Evolutionary conservation across 1,140 invertebrate species (phyloP).

Genomic region (Eueides isabella): DNA sequence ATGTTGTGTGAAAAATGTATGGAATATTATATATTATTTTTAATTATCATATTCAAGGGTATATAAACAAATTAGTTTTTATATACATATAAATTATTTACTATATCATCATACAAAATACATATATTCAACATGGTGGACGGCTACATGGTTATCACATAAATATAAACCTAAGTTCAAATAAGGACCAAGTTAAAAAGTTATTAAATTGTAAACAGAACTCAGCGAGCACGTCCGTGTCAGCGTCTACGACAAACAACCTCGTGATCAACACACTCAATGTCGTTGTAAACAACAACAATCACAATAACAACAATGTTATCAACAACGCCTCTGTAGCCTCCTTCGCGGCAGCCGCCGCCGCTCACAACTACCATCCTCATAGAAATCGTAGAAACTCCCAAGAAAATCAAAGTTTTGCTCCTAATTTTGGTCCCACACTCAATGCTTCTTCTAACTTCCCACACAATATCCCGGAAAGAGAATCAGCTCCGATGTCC

Average conservation of each 20-base stretch:
- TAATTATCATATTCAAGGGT: not conserved
- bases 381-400: conserved; percentile 77
- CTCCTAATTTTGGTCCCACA: conserved; percentile 73
- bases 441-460: conserved; percentile 75
- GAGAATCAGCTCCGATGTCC: conserved; percentile 75
- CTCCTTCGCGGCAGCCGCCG: conserved; percentile 76
- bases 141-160: conserved; percentile 2
- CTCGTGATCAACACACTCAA: conserved; percentile 81
- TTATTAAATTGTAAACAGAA: conserved; percentile 53
- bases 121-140: conserved; percentile 18
- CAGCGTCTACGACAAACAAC: conserved; percentile 81
- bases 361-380: conserved; percentile 74
- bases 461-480: conserved; percentile 68
- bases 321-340: conserved; percentile 80
- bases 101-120: not conserved
- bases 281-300: conserved; percentile 82
- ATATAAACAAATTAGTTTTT: not conserved
- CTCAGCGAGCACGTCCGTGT: conserved; percentile 71
- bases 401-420: conserved; percentile 74
- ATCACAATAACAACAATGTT: conserved; percentile 82
- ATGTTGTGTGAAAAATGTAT: not conserved
- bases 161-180: not conserved
- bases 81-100: too few relatives aligned
- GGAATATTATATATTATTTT: not conserved
- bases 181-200: conserved; percentile 8